These are phyloP conservation scores for Remorina albescens DNA, from an alignment of 2,797 vertebrate species.

Conservation along the genomic window DNA sequence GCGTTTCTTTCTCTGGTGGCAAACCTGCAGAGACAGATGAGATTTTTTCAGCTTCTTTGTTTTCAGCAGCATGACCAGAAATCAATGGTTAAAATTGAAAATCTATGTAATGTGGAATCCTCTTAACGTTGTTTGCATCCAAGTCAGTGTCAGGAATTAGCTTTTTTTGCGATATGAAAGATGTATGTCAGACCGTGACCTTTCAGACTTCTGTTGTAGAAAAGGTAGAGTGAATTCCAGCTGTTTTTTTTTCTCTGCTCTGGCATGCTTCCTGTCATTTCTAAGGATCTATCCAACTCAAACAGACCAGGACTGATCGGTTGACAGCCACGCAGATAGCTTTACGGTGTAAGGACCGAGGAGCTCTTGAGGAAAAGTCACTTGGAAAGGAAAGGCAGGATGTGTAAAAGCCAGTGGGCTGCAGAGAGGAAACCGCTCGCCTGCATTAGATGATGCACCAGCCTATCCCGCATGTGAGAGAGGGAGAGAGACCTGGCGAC, in stretches of 20 bases:
- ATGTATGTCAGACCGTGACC: not conserved
- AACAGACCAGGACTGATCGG: conserved; percentile 38
- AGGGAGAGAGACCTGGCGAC: conserved; percentile 19
- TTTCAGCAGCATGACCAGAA: not conserved
- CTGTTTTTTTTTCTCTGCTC: conserved; percentile 13
- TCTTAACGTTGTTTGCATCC: not conserved
- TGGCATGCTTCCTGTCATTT: conserved; percentile 47
- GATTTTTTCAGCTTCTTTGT: not conserved
- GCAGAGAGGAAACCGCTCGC: conserved; percentile 66
- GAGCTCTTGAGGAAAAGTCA: conserved; percentile 63
- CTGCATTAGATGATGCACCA: conserved; percentile 49
- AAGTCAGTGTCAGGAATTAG: not conserved
- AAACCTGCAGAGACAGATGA: conserved; percentile 84
- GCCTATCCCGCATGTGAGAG: not conserved
- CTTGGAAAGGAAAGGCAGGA: conserved; percentile 68
- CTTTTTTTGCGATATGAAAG: too few species aligned
- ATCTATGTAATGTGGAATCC: too few species aligned
- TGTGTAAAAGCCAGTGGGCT: conserved; percentile 36
- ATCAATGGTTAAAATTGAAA: too few species aligned
- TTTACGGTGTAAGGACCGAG: conserved; percentile 30
- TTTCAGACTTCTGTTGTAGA: conserved; percentile 6
- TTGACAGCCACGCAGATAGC: conserved; percentile 37
- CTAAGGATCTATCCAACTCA: conserved; percentile 48
- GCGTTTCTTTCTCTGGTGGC: conserved; percentile 92
- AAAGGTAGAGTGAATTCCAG: not conserved